Evolutionary conservation across 2,888 invertebrate species (phyloP), one percentile per base, ranked within the genome.

Genomic region (Muscina levida): DNA sequence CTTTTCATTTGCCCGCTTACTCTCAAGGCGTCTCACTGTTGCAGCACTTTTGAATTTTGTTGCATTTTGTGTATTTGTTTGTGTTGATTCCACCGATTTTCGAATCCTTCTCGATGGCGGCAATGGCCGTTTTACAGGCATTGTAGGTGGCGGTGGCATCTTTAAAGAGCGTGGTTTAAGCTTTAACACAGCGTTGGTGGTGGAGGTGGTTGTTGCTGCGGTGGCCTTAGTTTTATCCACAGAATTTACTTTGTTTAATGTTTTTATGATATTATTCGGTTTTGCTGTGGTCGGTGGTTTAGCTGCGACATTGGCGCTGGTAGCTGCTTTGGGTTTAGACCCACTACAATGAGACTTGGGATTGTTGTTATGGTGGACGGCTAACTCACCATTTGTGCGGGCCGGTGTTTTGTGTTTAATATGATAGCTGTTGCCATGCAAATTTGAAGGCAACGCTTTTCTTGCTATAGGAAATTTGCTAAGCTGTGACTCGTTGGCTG

Each of bases 131-230:
- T 13, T 56, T 11, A 15, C 8, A 17, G 48, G n/a, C 13, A 57
- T n/a, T 13, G 71, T 46, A 13, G 59, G 42, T 2, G 77, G 79
- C 1, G 79, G 80, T 42, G 77, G 78, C 67, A 83, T 56, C 48
- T 66, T 74, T 17, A 82, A 75, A 11, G 56, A 62, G 13, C 51
- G 37, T 19, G 79, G 72, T 17, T 66, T 81, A 26, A 77, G 8
- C 37, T 37, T 31, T 19, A 31, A 19, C 53, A 62, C 22, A 13
- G 57, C 10, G 11, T 76, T 81, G 17, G 70, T 11, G 11, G 62
- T 22, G 42, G 67, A 39, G 8, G 10, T 6, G 24, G 48, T 2
- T 19, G 13, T 15, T n/a, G 15, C 26, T 11, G 48, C 3, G 13
- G 39, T 2, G 10, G 11, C 37, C 13, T 39, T 72, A 24, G 13